These are phyloP conservation scores for Clarias macrocephalus DNA, from an alignment of 2,113 vertebrate species.

Conservation along the genomic window DNA sequence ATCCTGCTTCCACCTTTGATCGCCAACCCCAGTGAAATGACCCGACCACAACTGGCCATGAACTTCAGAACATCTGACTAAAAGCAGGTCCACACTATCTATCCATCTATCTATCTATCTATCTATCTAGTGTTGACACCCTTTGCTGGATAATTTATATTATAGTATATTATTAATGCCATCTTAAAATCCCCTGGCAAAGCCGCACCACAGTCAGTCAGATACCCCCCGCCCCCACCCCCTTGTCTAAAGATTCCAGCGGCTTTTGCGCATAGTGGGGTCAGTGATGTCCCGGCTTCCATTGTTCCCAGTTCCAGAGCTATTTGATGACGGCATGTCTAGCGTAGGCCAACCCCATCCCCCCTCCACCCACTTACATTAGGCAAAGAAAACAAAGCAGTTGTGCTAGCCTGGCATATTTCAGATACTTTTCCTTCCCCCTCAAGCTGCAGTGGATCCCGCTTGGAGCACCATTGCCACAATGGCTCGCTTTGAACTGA, in stretches of 20 bases:
- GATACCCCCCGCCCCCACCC: too few relatives aligned
- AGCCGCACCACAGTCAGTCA: background rate
- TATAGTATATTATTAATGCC: background rate
- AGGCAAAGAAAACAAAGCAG: conserved; percentile 45
- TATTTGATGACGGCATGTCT: conserved; percentile 71
- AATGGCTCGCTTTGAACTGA: conserved; percentile 41
- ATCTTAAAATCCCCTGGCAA: background rate
- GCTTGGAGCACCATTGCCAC: conserved; percentile 9
- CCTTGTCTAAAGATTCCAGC: conserved; percentile 61
- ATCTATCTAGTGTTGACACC: too few relatives aligned
- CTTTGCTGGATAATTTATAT: too few relatives aligned
- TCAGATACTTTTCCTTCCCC: conserved; percentile 42
- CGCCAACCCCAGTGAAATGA: conserved; percentile 18
- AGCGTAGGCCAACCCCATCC: conserved; percentile 18
- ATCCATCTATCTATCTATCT: too few relatives aligned
- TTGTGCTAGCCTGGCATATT: conserved; percentile 37
- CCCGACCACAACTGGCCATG: conserved; percentile 33
- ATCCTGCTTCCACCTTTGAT: conserved; percentile 24
- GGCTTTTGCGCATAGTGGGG: conserved; percentile 60
- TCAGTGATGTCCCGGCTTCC: conserved; percentile 59
- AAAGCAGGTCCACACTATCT: conserved; percentile 6
- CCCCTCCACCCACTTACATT: conserved; percentile 17
- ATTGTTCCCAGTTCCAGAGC: conserved; percentile 63
- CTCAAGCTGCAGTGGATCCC: conserved; percentile 21
- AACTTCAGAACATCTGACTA: conserved; percentile 35